Evolutionary conservation across 2,113 vertebrate species (phyloP), one percentile per base, ranked within the genome.

Genomic region (Psophia crepitans): DNA sequence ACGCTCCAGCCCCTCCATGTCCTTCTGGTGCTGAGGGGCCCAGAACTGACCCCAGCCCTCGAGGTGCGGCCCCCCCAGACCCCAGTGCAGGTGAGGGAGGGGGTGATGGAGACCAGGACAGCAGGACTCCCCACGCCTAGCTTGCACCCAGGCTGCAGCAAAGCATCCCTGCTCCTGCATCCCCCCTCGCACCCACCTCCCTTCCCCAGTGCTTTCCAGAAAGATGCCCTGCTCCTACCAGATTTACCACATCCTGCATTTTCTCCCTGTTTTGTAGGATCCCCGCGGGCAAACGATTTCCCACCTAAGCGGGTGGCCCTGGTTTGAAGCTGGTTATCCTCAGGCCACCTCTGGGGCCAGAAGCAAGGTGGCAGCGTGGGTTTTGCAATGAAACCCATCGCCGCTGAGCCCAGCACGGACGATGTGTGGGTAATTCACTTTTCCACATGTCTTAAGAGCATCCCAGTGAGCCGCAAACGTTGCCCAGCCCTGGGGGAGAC

Each of bases 381-480:
- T 32, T 63, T 69, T 37, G 32, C 8, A 27, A 3, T 0, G 12
- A 60, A 65, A 49, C 44, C 63, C 86, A 39, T 27, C 23, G 1
- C 26, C 4, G 4, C 43, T 0, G 15, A 82, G 12, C 39, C 73
- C 5, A 2, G 23, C 7, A 1, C 0, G 1, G 54, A 27, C 5
- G 11, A 56, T 3, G 1, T 1, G 37, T 1, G 0, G 13, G 3
- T 2, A 54, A 43, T 22, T 46, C 75, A 14, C 1, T 5, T 39
- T 27, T 20, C 65, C 12, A 5, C 2, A 1, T 18, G 4, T 1
- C 3, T 2, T 15, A 33, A 1, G 5, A 60, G 28, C 84, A 14
- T 4, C 37, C 41, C 51, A 14, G 37, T 1, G 1, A 89, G 54
- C 2, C 2, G 30, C 23, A 22, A 17, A 28, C 4, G 1, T 22